Base-by-base conservation (phyloP, 2,797 vertebrate genomes). In the Mycteria americana region DNA sequence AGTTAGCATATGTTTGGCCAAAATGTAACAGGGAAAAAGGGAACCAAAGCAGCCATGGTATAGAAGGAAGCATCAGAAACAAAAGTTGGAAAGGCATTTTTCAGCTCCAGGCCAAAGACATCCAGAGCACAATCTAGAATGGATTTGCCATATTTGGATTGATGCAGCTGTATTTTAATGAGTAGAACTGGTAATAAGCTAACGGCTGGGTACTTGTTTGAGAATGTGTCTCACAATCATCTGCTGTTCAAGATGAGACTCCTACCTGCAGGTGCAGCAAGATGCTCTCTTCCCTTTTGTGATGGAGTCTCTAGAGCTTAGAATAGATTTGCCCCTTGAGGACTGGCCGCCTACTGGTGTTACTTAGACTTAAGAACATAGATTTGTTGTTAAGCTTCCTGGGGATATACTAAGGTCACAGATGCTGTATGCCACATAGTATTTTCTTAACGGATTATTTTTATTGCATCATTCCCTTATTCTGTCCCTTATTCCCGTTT, bases 341-440 rank as follows among this genome's bases (percentile, higher is more conserved):
- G 57, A 77, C 62, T 53, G 48, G 51, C 41, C 0, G 1, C 59
- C 35, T 51, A 19, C 8, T n/a, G 30, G 43, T 82, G 70, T 85
- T 89, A 59, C 60, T 48, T 67, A 88, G 63, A 39, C 50, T 89
- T 93, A 89, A 92, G 70, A 87, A 63, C n/a, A 9, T 63, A 28
- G 72, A 95, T 82, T 64, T 75, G 31, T 59, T 89, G 22, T 54
- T 93, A 91, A 88, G 79, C 82, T 77, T 88, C 80, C 75, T 68
- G 56, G 12, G 30, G 45, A 77, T 85, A 65, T 43, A 57, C 7
- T 37, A 53, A 89, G 78, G 93, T 91, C 93, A 92, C 43, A 39
- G 43, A n/a, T 7, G 7, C 30, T 84, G 8, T 50, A 45, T 46
- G 24, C 9, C 78, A 85, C 4, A 1, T 3, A 69, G 27, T 41